Conservation (phyloP, 2,888 invertebrate species). For the Gisinianus flammeolus region DNA sequence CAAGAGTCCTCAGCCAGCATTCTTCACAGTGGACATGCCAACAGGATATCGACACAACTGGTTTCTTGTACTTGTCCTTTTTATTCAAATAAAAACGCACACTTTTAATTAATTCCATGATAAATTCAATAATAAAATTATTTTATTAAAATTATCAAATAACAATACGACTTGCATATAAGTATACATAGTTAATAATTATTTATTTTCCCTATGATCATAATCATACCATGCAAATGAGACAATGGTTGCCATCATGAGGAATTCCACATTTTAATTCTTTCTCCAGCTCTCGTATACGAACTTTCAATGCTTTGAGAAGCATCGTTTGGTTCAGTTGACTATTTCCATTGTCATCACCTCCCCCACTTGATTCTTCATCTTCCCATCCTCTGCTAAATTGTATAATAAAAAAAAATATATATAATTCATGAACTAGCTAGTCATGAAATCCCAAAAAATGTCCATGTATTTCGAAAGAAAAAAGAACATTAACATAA, state of each 20-base stretch:
- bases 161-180: no score
- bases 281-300: constrained; percentile 77
- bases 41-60: constrained; percentile 90
- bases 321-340: constrained; percentile 60
- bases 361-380: constrained; percentile 45
- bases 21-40: constrained; percentile 96
- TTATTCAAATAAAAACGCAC: constrained; percentile 56
- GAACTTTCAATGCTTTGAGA: constrained; percentile 74
- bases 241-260: constrained; percentile 69
- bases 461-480: not conserved
- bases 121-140: not conserved
- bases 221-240: constrained; percentile 78
- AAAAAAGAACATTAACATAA: no score
- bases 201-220: no score
- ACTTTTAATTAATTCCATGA: not conserved
- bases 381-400: constrained; percentile 39
- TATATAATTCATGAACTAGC: not conserved
- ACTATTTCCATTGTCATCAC: constrained; percentile 37
- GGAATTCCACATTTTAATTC: constrained; percentile 63
- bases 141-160: no score
- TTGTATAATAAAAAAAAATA: not conserved
- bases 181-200: no score
- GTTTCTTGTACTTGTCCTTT: constrained; percentile 79
- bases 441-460: not conserved
- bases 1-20: constrained; percentile 76